Percentiles rank a stretch among this genome's conserved stretches.
Evolutionary conservation across 2,797 vertebrate genomes (phyloP).

Genomic region (Myiotriccus ornatus): DNA sequence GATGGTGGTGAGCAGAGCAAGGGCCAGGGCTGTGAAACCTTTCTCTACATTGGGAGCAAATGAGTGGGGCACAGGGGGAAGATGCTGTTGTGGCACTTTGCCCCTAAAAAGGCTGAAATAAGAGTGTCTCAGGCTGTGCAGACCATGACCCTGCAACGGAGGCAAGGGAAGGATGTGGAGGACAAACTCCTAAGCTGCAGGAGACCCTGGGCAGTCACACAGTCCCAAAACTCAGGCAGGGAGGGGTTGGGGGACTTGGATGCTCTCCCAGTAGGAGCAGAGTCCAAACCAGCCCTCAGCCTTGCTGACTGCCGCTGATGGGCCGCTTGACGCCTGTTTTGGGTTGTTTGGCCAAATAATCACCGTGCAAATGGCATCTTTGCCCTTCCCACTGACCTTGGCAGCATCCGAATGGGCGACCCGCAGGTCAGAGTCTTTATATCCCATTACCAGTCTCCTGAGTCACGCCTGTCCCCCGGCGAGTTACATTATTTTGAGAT

Average conservation of each 20-base stretch:
- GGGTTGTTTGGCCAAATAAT: background rate
- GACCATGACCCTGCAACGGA: accelerated
- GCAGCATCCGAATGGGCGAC: background rate
- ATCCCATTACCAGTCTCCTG: constrained; percentile 28
- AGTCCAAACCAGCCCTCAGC: background rate
- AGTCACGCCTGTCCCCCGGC: constrained; percentile 24
- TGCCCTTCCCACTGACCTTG: background rate
- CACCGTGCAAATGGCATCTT: background rate
- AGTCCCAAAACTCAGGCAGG: background rate
- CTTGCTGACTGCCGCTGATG: background rate
- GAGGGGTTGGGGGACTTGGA: accelerated
- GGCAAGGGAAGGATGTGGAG: background rate
- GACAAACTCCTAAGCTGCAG: background rate
- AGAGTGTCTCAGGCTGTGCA: background rate
- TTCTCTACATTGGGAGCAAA: background rate
- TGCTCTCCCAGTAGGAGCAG: background rate
- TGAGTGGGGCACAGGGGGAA: background rate
- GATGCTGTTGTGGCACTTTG: background rate
- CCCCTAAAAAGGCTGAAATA: background rate
- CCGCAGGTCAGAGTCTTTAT: background rate
- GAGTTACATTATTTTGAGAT: constrained; percentile 14
- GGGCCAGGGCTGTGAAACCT: background rate
- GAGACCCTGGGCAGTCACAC: accelerated
- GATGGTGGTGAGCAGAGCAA: background rate
- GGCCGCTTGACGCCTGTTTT: accelerated